Conservation (phyloP, 2,113 vertebrate species). For the Puffinus mauretanicus region DNA sequence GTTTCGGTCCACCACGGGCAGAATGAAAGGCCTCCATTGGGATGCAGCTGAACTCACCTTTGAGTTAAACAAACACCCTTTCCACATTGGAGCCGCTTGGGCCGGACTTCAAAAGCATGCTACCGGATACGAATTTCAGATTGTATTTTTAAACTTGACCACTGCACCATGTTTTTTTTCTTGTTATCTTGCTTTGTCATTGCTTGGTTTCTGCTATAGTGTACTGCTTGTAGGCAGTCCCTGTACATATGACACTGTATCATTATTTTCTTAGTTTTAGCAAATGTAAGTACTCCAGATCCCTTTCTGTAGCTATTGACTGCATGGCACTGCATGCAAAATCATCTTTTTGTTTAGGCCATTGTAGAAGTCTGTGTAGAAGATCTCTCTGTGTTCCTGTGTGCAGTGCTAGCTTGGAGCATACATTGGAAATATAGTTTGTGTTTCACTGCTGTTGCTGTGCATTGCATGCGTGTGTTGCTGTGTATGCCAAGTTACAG, state of each 20-base stretch:
- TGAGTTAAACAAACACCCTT: not conserved
- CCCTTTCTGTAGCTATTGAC: not conserved
- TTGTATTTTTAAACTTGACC: constrained; percentile 74
- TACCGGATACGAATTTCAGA: constrained; percentile 35
- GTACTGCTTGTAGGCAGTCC: not conserved
- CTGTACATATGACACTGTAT: not conserved
- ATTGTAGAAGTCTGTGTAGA: not conserved
- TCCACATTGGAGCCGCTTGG: not conserved
- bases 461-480: not conserved
- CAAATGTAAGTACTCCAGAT: not conserved
- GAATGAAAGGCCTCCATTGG: constrained; percentile 34
- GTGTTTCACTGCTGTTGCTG: not conserved
- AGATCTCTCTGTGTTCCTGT: not conserved
- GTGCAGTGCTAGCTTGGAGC: not conserved
- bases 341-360: not conserved
- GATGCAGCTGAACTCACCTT: not conserved
- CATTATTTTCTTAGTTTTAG: constrained; percentile 24
- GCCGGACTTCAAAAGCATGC: constrained; percentile 32
- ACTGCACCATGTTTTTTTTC: constrained; percentile 42
- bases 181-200: constrained; percentile 24
- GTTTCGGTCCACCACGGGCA: not conserved
- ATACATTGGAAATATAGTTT: not conserved
- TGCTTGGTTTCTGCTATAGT: not conserved
- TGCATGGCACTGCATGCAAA: constrained; percentile 65
- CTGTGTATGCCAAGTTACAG: constrained; percentile 25